Base-by-base conservation (phyloP, 2,888 invertebrate species). In the Eurytoma adleriae region DNA sequence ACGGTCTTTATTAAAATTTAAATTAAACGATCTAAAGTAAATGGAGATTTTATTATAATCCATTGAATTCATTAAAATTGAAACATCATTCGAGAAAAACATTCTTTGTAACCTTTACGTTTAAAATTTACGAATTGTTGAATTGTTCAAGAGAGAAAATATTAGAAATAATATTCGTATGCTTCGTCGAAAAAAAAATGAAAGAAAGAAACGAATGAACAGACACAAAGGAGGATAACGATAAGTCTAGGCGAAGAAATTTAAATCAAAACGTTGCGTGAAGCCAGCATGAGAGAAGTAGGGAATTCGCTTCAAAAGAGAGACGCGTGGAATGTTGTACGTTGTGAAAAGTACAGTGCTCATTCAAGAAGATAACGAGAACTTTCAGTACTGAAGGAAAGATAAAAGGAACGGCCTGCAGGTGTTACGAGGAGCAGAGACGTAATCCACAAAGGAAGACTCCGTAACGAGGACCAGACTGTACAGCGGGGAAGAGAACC, bases 301-400 rank as follows among this genome's bases (percentile, higher is more conserved):
- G 27, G 27, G 50, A 77, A 56, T 76, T 69, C 40, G 14, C 62
- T 72, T 72, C 54, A 24, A 48, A n/a, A 52, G 40, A 30, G 24
- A 50, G 4, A 50, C 50, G 27, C 10, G 52, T 48, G 50, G 59
- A 20, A 52, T 79, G 61, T 79, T 64, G 64, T 64, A 48, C 64
- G 64, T 30, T 40, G 27, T 57, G 68, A 74, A 79, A 74, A 74
- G 50, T 72, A 61, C 67, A 61, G 30, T 61, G 67, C 50, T 73
- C 64, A 57, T 67, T 79, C 57, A 64, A 69, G 66, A 18, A 75
- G 70, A 79, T 79, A 79, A 79, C 79, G 66, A 79, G 75, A 79
- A 73, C 75, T 70, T 78, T 78, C 68, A 68, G 61, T 52, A 74
- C 79, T 70, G 61, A 71, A 66, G 57, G 30, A 75, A 79, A 71